Percentiles rank a stretch among this genome's conserved stretches.
Evolutionary conservation across 2,797 vertebrate genomes (phyloP).

Genomic region (Fringilla coelebs): DNA sequence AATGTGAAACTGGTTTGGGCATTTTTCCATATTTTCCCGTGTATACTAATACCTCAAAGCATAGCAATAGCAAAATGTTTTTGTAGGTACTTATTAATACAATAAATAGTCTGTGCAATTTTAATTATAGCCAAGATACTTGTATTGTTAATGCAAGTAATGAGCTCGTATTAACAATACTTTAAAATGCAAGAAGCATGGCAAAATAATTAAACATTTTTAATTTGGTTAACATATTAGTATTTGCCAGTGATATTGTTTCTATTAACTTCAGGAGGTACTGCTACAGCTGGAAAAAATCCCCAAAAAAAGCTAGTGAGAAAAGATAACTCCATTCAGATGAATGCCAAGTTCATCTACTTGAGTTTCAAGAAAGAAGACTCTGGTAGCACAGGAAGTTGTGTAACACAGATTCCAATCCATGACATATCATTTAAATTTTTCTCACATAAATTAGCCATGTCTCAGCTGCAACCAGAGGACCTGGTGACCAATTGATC

Average conservation of each 20-base stretch:
- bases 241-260: background rate
- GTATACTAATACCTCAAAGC: background rate
- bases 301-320: background rate
- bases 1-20: background rate
- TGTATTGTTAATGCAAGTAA: background rate
- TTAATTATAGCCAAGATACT: background rate
- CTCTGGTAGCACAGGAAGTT: background rate
- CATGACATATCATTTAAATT: background rate
- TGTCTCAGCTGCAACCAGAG: background rate
- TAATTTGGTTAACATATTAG: background rate
- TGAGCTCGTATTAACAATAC: background rate
- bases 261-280: background rate
- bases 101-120: background rate
- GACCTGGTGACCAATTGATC: accelerated
- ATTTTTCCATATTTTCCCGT: background rate
- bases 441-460: background rate
- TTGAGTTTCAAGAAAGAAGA: background rate
- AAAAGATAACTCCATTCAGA: background rate
- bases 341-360: background rate
- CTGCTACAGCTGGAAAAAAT: background rate
- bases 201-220: background rate
- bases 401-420: background rate
- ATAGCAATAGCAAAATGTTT: background rate
- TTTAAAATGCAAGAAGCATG: background rate
- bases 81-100: background rate